These are phyloP conservation scores for Gobiocypris rarus DNA, from an alignment of 2,113 vertebrate species.

Conservation along the genomic window DNA sequence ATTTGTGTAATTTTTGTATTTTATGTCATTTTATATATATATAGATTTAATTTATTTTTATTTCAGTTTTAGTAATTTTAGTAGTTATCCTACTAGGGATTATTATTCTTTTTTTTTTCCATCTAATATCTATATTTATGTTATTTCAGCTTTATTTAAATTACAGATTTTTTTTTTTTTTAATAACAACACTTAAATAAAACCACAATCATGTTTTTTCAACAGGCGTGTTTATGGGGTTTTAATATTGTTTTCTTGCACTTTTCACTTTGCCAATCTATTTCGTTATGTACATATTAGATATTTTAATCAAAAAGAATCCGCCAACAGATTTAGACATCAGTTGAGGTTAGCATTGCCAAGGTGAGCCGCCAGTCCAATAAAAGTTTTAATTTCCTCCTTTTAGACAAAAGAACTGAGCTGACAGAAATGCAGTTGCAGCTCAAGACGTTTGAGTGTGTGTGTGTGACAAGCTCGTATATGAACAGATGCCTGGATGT, in stretches of 20 bases:
- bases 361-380: neutral
- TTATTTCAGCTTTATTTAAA: too few species aligned
- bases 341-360: neutral
- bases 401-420: neutral
- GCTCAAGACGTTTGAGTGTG: neutral
- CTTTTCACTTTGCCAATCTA: neutral
- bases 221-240: neutral
- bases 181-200: neutral
- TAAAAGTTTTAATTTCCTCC: neutral
- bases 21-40: too few species aligned
- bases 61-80: too few species aligned
- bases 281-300: too few species aligned
- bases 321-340: neutral
- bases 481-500: conserved; percentile 28
- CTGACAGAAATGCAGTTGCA: conserved; percentile 36
- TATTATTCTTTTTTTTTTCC: too few species aligned
- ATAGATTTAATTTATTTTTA: too few species aligned
- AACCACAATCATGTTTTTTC: neutral
- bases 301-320: neutral
- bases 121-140: too few species aligned
- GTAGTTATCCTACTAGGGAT: too few species aligned
- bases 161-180: too few species aligned
- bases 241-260: neutral
- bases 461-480: neutral
- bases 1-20: too few species aligned